Evolutionary conservation across 2,797 vertebrate species (phyloP).

Genomic region (Apodemus agrarius): DNA sequence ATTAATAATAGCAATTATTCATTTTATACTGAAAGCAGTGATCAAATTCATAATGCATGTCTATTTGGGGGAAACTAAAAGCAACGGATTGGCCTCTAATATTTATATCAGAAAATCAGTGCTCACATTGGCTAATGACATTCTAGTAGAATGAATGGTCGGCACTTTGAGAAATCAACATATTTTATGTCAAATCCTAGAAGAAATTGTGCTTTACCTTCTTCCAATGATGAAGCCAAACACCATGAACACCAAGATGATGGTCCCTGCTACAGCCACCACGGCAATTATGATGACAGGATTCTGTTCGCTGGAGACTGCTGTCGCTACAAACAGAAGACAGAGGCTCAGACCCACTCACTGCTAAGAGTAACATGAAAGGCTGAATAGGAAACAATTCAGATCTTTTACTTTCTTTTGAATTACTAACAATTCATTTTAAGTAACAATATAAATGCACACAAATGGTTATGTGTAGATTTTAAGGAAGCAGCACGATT

Average conservation of each 20-base stretch:
- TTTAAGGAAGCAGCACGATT: slow-evolving; percentile 4
- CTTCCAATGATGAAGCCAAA: slow-evolving; percentile 99
- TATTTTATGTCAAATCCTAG: slow-evolving; percentile 52
- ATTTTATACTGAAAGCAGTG: background rate
- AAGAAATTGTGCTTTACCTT: slow-evolving; percentile 91
- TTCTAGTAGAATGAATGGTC: background rate
- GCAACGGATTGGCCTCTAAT: background rate
- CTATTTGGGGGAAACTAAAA: background rate
- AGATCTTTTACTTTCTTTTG: slow-evolving; percentile 37
- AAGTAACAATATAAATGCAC: background rate
- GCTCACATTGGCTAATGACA: background rate
- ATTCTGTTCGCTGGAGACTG: slow-evolving; percentile 98
- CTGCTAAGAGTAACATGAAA: background rate
- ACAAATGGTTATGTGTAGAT: background rate
- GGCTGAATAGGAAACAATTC: background rate
- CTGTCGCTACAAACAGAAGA: slow-evolving; percentile 91
- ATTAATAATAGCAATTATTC: background rate
- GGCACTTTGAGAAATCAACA: slow-evolving; percentile 21
- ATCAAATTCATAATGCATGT: background rate
- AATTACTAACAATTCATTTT: slow-evolving; percentile 18
- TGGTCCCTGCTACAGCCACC: slow-evolving; percentile 98
- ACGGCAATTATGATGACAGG: slow-evolving; percentile 99
- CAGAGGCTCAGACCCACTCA: slow-evolving; percentile 66
- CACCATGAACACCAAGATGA: slow-evolving; percentile 99
- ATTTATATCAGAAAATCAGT: background rate